Evolutionary conservation across 2,888 invertebrate genomes (phyloP), one percentile per base, ranked within the genome.

Genomic region (Drosophila siamana): DNA sequence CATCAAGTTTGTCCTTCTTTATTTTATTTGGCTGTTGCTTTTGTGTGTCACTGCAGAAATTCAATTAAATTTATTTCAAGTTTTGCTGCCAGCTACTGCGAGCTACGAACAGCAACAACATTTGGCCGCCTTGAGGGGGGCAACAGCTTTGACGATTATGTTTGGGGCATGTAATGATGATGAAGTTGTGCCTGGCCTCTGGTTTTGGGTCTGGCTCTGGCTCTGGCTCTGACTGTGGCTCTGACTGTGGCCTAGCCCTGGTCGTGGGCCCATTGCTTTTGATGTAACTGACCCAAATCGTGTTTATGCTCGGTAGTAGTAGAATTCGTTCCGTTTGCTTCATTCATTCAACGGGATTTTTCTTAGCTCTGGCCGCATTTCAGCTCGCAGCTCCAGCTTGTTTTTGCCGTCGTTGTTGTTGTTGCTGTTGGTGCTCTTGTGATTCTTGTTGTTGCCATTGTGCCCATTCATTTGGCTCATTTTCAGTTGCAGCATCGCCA

Each of bases 51-150:
- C 80, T 74, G 82, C 76, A 89, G 88, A 89, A 89, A 89, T 89
- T 85, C 89, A 89, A 89, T 89, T 89, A 89, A 89, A 88, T 84
- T 84, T 86, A 78, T 86, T 86, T 86, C 82, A 84, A 80, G 80
- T 84, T 80, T 74, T 78, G 74, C 70, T 86, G 85, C 79, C 73
- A 77, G 80, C 59, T 41, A 59, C 51, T 24, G 24, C 4, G 41
- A 65, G 30, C 36, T 13, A 15, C 15, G 13, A 33, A 33, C 33
- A 33, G 56, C 50, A 63, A 51, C 24, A 61, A 33, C 40, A 60
- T 36, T 63, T 38, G 36, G 57, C 9, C 16, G 30, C 33, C 55
- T 44, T 28, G 19, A 40, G n/a, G 41, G 47, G 24, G 28, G 40
- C 56, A 74, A 59, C 57, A 65, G 69, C 66, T 63, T 70, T 87